Evolutionary conservation across 2,888 invertebrate genomes (phyloP).

Genomic region (Phragmatobia fuliginosa): DNA sequence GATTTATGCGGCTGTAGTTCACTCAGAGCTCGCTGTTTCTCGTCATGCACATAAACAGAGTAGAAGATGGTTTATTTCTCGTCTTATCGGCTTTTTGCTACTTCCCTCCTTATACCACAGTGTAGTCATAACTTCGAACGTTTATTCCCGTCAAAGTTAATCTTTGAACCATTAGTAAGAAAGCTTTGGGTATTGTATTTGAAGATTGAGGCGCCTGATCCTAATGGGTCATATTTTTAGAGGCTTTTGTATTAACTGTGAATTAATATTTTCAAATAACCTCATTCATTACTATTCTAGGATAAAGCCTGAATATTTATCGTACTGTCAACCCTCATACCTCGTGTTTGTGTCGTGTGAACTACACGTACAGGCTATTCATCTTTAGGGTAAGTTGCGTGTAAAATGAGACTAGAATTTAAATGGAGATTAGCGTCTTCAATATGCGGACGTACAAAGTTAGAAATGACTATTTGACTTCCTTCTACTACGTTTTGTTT

Average conservation of each 20-base stretch:
- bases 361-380: background rate
- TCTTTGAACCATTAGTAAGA: constrained; percentile 3
- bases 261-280: background rate
- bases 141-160: background rate
- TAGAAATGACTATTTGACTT: no score
- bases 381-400: background rate
- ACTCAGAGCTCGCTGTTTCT: constrained; percentile 44
- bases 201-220: background rate
- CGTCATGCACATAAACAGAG: constrained; percentile 41
- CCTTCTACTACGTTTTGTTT: no score
- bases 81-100: constrained; percentile 35
- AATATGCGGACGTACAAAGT: background rate
- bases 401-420: background rate
- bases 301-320: background rate
- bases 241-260: background rate
- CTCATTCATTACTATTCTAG: background rate
- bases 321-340: background rate
- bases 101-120: constrained; percentile 16
- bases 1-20: constrained; percentile 65
- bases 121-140: constrained; percentile 2
- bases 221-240: constrained; percentile 1
- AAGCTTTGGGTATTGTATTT: background rate
- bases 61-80: constrained; percentile 56
- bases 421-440: background rate
- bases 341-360: background rate